Conservation (phyloP, 2,797 vertebrate genomes). For the Poeciliopsis paucimaculata region DNA sequence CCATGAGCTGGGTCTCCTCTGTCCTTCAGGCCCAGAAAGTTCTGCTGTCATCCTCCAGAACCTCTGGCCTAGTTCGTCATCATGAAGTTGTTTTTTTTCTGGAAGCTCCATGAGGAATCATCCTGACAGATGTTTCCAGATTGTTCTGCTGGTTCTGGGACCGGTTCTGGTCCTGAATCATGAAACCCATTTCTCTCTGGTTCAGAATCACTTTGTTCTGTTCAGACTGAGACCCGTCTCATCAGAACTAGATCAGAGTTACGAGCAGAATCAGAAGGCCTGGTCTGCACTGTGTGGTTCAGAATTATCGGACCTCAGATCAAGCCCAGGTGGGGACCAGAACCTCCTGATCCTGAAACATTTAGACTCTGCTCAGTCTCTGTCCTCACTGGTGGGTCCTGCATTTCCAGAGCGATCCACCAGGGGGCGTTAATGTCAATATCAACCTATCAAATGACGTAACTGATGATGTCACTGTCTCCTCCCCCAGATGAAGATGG, state of each 20-base stretch:
- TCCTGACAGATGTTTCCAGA: neutral
- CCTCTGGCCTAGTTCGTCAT: neutral
- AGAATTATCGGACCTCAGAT: neutral
- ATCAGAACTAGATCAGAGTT: neutral
- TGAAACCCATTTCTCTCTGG: neutral
- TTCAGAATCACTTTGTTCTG: neutral
- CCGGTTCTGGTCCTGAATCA: neutral
- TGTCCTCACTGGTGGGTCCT: neutral
- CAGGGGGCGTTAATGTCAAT: neutral
- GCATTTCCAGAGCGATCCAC: neutral
- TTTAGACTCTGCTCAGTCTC: neutral
- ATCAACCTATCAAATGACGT: neutral
- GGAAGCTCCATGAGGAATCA: neutral
- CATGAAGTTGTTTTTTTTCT: neutral
- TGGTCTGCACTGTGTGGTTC: neutral
- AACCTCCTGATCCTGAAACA: neutral
- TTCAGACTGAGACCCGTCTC: neutral
- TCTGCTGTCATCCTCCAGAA: neutral
- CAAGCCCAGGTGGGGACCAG: neutral
- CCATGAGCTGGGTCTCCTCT: neutral
- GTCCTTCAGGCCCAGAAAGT: neutral
- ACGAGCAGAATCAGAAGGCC: neutral
- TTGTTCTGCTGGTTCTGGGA: neutral
- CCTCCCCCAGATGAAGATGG: constrained; percentile 39
- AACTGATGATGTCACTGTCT: constrained; percentile 30